Evolutionary conservation across 1,140 invertebrate species (phyloP), one percentile per base, ranked within the genome.

Genomic region (Anoplophora glabripennis): DNA sequence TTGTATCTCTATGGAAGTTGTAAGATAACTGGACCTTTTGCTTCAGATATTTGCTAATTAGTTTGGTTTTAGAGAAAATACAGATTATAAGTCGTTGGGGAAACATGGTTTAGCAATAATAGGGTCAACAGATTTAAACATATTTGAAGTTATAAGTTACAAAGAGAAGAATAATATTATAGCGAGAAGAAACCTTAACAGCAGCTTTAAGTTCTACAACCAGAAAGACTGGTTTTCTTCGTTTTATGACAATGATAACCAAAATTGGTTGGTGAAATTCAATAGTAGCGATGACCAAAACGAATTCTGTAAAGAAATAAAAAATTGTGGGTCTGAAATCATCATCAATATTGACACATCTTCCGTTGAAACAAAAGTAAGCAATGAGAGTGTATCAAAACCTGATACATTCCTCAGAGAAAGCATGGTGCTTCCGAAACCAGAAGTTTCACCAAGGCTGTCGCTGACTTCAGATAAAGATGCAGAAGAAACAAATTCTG

Each of bases 21-120:
- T 67, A 61, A 59, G 58, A 64, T 21, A 14, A 48, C n/a, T 36
- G 7, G 1, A 41, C 11, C 15, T 44, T 15, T 14, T 44, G 14
- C 15, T 17, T 11, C 18, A 14, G 15, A 18, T 44, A 44, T 10
- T 15, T 15, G 7, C 15, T 44, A 44, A 18, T 44, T 44, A 17
- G 18, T 14, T 18, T 57, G 4, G 33, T 68, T 65, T 55, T 38
- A 69, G 67, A 33, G 36, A 42, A 17, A 47, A 64, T 42, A 49
- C 54, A 15, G 49, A 55, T 45, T 56, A 59, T 37, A 51, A 51
- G 21, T 3, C 42, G 1, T 11, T 59, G 33, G 68, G 68, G 4
- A 67, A 65, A 63, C 59, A 58, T 51, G 68, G 63, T 12, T 51
- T 67, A 34, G 68, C 68, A 8, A 36, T 67, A 28, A 62, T 70